Evolutionary conservation across 2,797 vertebrate species (phyloP), one percentile per base, ranked within the genome.

Genomic region (Syngnathus acus): DNA sequence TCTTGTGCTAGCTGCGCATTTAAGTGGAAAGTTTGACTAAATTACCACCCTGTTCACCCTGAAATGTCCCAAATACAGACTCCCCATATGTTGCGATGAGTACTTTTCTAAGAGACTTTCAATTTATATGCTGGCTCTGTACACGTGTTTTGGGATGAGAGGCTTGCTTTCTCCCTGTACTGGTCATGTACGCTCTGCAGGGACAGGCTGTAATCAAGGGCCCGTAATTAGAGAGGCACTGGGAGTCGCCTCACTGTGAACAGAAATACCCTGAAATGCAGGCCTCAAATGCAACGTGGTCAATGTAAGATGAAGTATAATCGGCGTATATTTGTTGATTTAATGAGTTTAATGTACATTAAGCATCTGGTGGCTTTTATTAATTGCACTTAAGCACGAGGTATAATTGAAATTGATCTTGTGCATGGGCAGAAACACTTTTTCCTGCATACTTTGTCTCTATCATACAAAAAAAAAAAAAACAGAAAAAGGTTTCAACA

Each of bases 201-300:
- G 79, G 72, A 81, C 86, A 75, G 82, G 87, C 71, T 74, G 86
- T 85, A 87, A 89, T 89, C 85, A 66, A 62, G 5, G 1, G 58
- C 43, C 75, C 59, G 38, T 88, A 93, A 93, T 94, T 92, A 93
- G 68, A 93, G 91, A 90, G 87, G 57, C 82, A 62, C 58, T 80
- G 74, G 72, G 78, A 89, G 84, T 91, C 76, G 82, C 68, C 74
- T 75, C 43, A 38, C 62, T 62, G 74, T 71, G 77, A 68, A 85
- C 83, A 81, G 83, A 89, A 88, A 90, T 88, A 88, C 65, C 62
- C 68, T 37, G 64, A 72, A 82, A 77, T 77, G 76, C 66, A 65
- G 68, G 64, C 63, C 66, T 54, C 26, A 51, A 70, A 67, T 80
- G 68, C 54, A 59, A 50, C 3, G 39, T 60, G 26, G 59, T 38